Evolutionary conservation across 2,888 invertebrate genomes (phyloP), one percentile per base, ranked within the genome.

Genomic region (Blera fallax): DNA sequence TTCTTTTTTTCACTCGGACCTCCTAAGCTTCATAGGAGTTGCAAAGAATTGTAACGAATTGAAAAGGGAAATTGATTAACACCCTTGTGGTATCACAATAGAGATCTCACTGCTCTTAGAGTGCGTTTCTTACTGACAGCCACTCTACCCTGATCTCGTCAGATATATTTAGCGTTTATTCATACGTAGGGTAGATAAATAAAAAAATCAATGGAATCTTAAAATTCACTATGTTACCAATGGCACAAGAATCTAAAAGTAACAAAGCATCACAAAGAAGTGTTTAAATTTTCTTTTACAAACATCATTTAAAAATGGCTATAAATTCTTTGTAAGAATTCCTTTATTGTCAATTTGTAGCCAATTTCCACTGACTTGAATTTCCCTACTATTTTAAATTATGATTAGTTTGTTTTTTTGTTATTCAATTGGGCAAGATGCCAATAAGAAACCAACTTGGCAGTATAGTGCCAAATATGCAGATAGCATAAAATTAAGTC

Each of bases 401-500:
- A 64, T 76, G 65, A 79, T 73, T 56, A 54, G 45, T 72, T 67
- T 62, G 65, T 58, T 77, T 50, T n/a, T 56, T 52, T 69, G 48
- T 62, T 79, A 34, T 64, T 10, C 11, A 7, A 40, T 43, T 18
- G 45, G 83, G 83, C 79, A 84, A 34, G 29, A 73, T 16, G 79
- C 83, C 83, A 84, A 40, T 64, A 67, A 56, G 56, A 69, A 67
- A 65, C 34, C 45, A 18, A 60, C 43, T 6, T 11, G 40, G 1
- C 14, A 34, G 45, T 37, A 24, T 60, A 58, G 65, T 79, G 83
- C 83, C 83, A 84, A 82, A 54, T 74, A 79, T 74, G 73, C 83
- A 84, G 62, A 84, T 34, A 84, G 83, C 83, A 74, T 72, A 78
- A 78, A 83, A 83, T 83, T 78, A 73, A 83, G 78, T 78, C 83